Evolutionary conservation across 2,888 invertebrate genomes (phyloP).

Genomic region (Kryphioiulus occultus): DNA sequence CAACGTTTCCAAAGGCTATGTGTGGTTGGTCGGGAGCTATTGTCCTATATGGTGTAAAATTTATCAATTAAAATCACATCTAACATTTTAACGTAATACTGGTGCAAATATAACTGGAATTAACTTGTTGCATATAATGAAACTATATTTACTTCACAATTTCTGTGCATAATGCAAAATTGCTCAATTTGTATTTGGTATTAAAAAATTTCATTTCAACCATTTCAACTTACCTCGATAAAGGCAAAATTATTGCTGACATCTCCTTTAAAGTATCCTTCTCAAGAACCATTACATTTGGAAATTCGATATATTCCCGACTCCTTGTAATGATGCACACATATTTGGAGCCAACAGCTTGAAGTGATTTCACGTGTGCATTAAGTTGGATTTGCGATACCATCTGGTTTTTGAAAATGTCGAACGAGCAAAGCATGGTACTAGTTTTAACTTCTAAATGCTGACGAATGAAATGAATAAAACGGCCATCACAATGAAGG

Average conservation of each 20-base stretch:
- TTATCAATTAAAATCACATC: background rate
- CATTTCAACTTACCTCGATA: background rate
- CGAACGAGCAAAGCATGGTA: background rate
- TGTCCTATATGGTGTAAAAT: background rate
- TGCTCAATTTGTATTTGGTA: too few species aligned
- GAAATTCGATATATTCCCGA: background rate
- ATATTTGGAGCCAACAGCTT: conserved; percentile 36
- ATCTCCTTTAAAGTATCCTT: background rate
- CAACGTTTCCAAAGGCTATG: background rate
- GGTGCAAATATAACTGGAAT: too few species aligned
- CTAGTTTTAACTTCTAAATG: background rate
- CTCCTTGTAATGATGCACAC: background rate
- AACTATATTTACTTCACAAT: too few species aligned
- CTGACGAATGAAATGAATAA: conserved; percentile 4
- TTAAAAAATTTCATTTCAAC: background rate
- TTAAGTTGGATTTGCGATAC: background rate
- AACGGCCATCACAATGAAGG: background rate
- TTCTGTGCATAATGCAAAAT: too few species aligned
- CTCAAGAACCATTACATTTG: background rate
- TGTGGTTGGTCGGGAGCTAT: conserved; percentile 7
- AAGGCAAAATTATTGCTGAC: background rate
- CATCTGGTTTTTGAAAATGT: background rate
- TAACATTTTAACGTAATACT: background rate
- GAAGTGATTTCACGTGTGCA: background rate
- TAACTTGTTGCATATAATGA: background rate